Percentiles rank a stretch among this genome's conserved stretches.
These are phyloP conservation scores for Antennarius maculatus DNA, from an alignment of 2,797 vertebrate species.

Conservation along the genomic window DNA sequence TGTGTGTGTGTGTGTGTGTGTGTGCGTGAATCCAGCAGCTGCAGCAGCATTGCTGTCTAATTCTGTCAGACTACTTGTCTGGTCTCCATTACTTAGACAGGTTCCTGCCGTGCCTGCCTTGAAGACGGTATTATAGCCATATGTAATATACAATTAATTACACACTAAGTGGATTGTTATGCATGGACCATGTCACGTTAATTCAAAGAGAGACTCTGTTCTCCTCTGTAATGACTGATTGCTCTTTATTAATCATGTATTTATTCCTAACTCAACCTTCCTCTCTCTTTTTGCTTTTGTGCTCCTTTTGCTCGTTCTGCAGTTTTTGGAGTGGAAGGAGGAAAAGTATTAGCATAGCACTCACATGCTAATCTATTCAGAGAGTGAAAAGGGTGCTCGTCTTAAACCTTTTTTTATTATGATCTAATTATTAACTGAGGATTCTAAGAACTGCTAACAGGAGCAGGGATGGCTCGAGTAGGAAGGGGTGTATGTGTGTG, in stretches of 20 bases:
- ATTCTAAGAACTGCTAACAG: constrained; percentile 71
- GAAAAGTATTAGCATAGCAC: constrained; percentile 75
- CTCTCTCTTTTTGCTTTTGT: constrained; percentile 24
- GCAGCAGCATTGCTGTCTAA: constrained; percentile 69
- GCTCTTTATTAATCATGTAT: constrained; percentile 64
- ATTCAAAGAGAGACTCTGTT: constrained; percentile 31
- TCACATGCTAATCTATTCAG: constrained; percentile 76
- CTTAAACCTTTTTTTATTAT: constrained; percentile 79
- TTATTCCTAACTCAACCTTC: constrained; percentile 56
- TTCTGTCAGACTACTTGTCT: constrained; percentile 65
- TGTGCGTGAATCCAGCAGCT: constrained; percentile 69
- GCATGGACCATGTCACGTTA: constrained; percentile 38
- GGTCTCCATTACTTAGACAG: constrained; percentile 66
- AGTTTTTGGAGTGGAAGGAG: constrained; percentile 55
- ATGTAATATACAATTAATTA: constrained; percentile 65
- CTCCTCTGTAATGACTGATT: constrained; percentile 33
- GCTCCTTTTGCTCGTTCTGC: constrained; percentile 31
- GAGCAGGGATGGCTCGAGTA: constrained; percentile 39
- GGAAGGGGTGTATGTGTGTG: constrained; percentile 24
- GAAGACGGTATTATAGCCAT: constrained; percentile 43
- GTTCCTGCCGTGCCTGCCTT: constrained; percentile 50
- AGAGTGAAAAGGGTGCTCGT: constrained; percentile 70
- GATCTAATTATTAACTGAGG: constrained; percentile 82
- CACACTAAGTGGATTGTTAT: constrained; percentile 53
- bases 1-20: constrained; percentile 12